These are phyloP conservation scores for Porites cylindrica DNA, from an alignment of 92 coral and sea anemone genomes.

Conservation along the genomic window DNA sequence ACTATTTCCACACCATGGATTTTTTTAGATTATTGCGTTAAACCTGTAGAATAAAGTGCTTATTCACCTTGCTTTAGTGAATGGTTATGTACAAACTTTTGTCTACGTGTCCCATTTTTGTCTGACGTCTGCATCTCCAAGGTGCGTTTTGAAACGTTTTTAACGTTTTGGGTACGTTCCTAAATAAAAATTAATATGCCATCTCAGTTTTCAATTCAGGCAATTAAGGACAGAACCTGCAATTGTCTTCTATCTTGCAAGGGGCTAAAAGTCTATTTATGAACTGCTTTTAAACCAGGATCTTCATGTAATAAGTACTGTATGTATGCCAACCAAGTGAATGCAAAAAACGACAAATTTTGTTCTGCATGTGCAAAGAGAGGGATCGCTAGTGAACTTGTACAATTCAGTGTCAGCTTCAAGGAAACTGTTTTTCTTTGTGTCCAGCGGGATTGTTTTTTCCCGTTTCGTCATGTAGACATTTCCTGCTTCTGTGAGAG, in stretches of 20 bases:
- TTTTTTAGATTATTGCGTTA: too few species aligned
- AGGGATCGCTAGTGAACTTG: slow-evolving; percentile 21
- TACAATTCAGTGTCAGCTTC: slow-evolving; percentile 8
- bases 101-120: not conserved
- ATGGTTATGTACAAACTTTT: too few species aligned
- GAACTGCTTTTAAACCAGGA: not conserved
- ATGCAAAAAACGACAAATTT: not conserved
- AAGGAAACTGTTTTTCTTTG: slow-evolving; percentile 35
- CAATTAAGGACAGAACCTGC: not conserved
- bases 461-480: slow-evolving; percentile 8
- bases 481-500: not conserved
- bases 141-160: not conserved
- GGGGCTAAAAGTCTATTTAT: not conserved
- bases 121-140: not conserved
- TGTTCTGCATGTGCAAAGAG: slow-evolving; percentile 9
- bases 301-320: not conserved
- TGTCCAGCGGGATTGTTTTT: slow-evolving; percentile 7
- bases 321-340: not conserved
- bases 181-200: not conserved
- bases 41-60: too few species aligned
- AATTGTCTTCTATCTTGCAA: not conserved
- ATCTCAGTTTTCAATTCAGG: not conserved
- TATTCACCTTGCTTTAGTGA: too few species aligned
- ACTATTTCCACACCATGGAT: too few species aligned
- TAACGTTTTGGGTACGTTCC: not conserved